Evolutionary conservation across 1,140 invertebrate species (phyloP), one percentile per base, ranked within the genome.

Genomic region (Dysdera silvatica): DNA sequence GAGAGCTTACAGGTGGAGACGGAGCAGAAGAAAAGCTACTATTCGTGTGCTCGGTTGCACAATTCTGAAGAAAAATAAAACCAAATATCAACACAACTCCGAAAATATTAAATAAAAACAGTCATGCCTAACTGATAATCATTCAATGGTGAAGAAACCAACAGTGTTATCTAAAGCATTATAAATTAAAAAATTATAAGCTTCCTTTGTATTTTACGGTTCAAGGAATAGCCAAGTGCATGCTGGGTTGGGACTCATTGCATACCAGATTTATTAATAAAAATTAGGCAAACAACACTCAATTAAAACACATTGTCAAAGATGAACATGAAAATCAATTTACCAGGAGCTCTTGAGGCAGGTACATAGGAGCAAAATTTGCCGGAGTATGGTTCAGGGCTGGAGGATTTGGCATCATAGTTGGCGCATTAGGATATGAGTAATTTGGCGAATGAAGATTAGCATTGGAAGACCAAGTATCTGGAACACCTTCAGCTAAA

Each of bases 21-120:
- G 91, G 90, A 73, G 92, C 91, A 72, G 89, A 91, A 77, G 89
- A 89, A 79, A 91, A 95, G 81, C 90, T 94, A 76, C 87, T 90
- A 74, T 87, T 85, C 80, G 89, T 89, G 78, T 92, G 89, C 76
- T 92, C 89, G 68, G 86, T 83, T 57, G 87, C 84, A 79, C 90
- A 91, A 74, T 91, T 90, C 88, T 91, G 78, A 8, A 77, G 72
- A 61, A 68, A 66, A 69, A 33, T 31, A 28, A 18, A 61, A 61
- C 24, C 0, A 43, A 37, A 53, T 31, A 23, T 14, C n/a, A n/a
- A 35, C 16, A 29, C n/a, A n/a, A n/a, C n/a, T n/a, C n/a, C n/a
- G n/a, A n/a, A n/a, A n/a, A n/a, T n/a, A n/a, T n/a, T n/a, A n/a
- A n/a, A n/a, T n/a, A n/a, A n/a, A n/a, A n/a, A n/a, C n/a, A n/a